A percentile compares a stretch with the other conserved stretches of the same genome.
Evolutionary conservation across 1,140 invertebrate species (phyloP).

Genomic region (Portunus trituberculatus): DNA sequence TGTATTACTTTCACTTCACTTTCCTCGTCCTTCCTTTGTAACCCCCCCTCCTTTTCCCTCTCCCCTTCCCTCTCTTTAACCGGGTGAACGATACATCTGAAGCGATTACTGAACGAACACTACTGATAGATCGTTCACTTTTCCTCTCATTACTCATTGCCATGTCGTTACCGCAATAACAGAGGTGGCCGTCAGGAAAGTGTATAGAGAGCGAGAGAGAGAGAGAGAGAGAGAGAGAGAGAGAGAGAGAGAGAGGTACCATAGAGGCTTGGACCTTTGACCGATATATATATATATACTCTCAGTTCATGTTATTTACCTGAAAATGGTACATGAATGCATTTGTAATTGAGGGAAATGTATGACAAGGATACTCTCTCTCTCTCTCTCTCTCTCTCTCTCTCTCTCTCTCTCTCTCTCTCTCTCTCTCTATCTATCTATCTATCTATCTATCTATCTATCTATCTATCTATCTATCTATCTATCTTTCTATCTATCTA

Average conservation of each 20-base stretch:
- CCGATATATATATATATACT: too few species aligned
- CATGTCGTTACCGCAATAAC: too few species aligned
- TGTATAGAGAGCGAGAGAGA: not conserved
- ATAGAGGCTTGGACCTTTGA: not conserved
- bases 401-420: not conserved
- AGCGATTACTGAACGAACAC: too few species aligned
- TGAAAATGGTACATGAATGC: not conserved
- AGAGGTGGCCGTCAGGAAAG: not conserved
- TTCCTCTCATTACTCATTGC: too few species aligned
- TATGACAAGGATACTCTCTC: too few species aligned
- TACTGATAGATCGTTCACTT: too few species aligned
- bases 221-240: not conserved
- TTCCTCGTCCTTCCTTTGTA: not conserved
- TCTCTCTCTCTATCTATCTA: constrained; percentile 30
- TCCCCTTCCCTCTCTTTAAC: too few species aligned
- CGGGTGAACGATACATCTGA: too few species aligned
- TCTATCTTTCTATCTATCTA: not conserved
- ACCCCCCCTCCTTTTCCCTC: too few species aligned
- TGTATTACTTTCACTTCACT: too few species aligned
- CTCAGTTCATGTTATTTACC: too few species aligned
- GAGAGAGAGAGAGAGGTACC: not conserved
- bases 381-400: too few species aligned
- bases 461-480: not conserved
- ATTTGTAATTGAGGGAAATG: not conserved
- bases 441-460: not conserved